phyloP scores from a whole-genome alignment of 2,888 invertebrate species.

The Pemphredon lugubris region DNA sequence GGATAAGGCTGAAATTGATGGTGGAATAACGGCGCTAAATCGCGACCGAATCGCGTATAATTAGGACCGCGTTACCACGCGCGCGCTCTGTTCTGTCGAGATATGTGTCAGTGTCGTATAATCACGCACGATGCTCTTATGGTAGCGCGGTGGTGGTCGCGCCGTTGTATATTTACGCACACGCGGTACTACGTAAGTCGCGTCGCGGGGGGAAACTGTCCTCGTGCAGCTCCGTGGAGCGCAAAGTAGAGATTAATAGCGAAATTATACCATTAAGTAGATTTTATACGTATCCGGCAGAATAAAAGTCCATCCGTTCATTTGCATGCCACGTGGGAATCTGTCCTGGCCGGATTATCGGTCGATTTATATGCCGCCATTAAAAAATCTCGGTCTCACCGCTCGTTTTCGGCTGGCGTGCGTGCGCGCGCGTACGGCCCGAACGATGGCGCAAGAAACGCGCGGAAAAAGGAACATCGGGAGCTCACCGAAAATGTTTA shows the following conservation, averaged over 20 bases:
- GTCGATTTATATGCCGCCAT: slow-evolving; percentile 69
- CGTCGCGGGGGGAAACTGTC: slow-evolving; percentile 31
- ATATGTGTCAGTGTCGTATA: slow-evolving; percentile 27
- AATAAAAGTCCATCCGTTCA: slow-evolving; percentile 63
- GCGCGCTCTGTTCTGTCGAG: slow-evolving; percentile 14
- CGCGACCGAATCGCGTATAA: slow-evolving; percentile 69
- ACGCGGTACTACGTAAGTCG: too few species aligned
- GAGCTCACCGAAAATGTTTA: too few species aligned
- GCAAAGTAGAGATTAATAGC: slow-evolving; percentile 75
- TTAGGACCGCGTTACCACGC: slow-evolving; percentile 61
- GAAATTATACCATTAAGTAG: slow-evolving; percentile 75
- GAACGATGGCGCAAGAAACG: neutral
- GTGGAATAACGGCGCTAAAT: slow-evolving; percentile 70
- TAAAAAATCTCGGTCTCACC: slow-evolving; percentile 50
- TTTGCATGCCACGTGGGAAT: slow-evolving; percentile 73
- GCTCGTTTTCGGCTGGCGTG: slow-evolving; percentile 9
- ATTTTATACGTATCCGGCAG: slow-evolving; percentile 67
- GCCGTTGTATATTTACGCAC: slow-evolving; percentile 6
- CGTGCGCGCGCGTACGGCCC: neutral
- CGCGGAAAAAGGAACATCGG: neutral
- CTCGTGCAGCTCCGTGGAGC: slow-evolving; percentile 33
- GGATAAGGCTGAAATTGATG: slow-evolving; percentile 67
- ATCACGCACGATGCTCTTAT: slow-evolving; percentile 26
- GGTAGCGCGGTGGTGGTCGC: neutral
- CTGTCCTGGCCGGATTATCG: slow-evolving; percentile 66